Conservation (phyloP, 2,797 vertebrate genomes). For the Melanotaenia nigrans region DNA sequence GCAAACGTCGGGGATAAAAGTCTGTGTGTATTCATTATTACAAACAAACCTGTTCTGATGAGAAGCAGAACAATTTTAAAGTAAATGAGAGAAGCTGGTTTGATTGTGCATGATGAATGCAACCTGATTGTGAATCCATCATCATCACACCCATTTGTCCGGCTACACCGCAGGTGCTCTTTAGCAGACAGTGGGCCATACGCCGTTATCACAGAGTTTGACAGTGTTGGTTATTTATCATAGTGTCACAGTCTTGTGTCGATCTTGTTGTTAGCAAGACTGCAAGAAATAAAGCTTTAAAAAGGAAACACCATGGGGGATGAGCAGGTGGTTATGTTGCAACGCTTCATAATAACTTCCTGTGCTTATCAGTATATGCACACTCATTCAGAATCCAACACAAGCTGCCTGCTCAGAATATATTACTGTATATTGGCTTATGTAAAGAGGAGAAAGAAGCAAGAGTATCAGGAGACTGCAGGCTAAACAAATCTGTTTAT, state of each 20-base stretch:
- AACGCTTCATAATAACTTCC: constrained; percentile 39
- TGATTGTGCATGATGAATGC: constrained; percentile 4
- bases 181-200: background rate
- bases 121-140: background rate
- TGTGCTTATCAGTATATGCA: constrained; percentile 11
- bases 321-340: constrained; percentile 24
- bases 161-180: constrained; percentile 5
- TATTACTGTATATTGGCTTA: background rate
- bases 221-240: background rate
- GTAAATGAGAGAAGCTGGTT: constrained; percentile 6
- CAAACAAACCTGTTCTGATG: background rate
- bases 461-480: too few relatives aligned
- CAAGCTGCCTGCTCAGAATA: constrained; percentile 11
- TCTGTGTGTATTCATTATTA: background rate
- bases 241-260: background rate
- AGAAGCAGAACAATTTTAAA: constrained; percentile 10
- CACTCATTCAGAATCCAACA: background rate
- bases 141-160: background rate
- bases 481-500: background rate
- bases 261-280: background rate
- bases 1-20: background rate
- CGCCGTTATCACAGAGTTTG: constrained; percentile 2
- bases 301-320: constrained; percentile 26
- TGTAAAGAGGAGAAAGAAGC: background rate
- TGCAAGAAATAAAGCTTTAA: constrained; percentile 13